phyloP scores from a whole-genome alignment of 23 tunicate species.

The Botrylloides violaceus region DNA sequence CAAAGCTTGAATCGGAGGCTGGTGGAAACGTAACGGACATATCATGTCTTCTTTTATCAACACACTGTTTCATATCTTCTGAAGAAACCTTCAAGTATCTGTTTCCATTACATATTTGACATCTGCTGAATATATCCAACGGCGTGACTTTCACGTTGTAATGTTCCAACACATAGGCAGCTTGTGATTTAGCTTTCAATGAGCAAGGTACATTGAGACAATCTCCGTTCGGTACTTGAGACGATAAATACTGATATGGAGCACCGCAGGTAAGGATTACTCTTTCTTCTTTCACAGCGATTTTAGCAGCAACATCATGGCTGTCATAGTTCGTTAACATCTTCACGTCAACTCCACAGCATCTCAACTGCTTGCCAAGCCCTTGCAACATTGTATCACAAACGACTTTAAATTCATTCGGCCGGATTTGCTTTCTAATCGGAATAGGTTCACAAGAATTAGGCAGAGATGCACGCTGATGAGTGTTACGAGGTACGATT shows the following conservation, averaged over 20 bases:
- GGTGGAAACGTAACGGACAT: background rate
- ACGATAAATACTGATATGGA: constrained; percentile 33
- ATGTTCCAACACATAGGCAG: constrained; percentile 33
- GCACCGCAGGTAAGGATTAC: constrained; percentile 60
- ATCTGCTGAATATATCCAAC: constrained; percentile 63
- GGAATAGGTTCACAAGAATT: background rate
- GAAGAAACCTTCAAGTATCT: constrained; percentile 42
- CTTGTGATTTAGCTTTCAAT: constrained; percentile 54
- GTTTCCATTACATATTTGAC: constrained; percentile 67
- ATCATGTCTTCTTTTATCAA: background rate
- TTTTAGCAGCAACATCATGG: constrained; percentile 40
- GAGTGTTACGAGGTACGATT: constrained; percentile 20
- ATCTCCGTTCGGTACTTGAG: constrained; percentile 49
- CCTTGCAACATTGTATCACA: constrained; percentile 87
- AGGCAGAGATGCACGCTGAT: background rate
- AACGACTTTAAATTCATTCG: constrained; percentile 48
- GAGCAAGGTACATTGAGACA: constrained; percentile 61
- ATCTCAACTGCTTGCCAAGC: constrained; percentile 53
- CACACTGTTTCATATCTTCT: constrained; percentile 25
- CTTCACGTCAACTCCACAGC: constrained; percentile 56
- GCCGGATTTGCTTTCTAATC: background rate
- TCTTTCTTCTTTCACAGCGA: constrained; percentile 44
- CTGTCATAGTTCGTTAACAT: constrained; percentile 39
- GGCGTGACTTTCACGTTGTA: constrained; percentile 52
- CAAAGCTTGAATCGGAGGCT: background rate